A percentile compares a stretch with the other conserved stretches of the same genome.
Evolutionary conservation across 2,113 vertebrate genomes (phyloP).

Genomic region (Catharus minimus): DNA sequence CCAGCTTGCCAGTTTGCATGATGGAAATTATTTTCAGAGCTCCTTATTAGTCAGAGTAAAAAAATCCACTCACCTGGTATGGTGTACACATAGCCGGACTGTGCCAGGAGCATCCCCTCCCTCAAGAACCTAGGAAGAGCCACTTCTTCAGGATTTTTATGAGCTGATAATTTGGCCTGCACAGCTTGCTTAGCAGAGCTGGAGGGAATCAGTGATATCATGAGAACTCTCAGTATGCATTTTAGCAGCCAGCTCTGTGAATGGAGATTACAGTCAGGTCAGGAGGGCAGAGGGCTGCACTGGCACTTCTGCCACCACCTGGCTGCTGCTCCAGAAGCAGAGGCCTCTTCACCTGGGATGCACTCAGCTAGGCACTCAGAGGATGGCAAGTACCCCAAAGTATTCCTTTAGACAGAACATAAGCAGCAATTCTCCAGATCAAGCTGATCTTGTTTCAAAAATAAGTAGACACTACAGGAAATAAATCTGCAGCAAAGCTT

Average conservation of each 20-base stretch:
- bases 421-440: background rate
- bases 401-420: background rate
- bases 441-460: background rate
- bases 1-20: background rate
- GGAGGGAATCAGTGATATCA: rapidly evolving
- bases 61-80: background rate
- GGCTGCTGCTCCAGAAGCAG: background rate
- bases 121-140: background rate
- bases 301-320: background rate
- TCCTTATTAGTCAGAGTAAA: background rate
- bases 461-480: background rate
- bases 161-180: background rate
- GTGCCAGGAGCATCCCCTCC: rapidly evolving
- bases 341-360: background rate
- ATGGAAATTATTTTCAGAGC: background rate
- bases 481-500: background rate
- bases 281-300: background rate
- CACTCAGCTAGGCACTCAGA: background rate
- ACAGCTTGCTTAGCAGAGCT: background rate
- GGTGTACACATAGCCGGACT: rapidly evolving
- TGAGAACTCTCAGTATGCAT: rapidly evolving
- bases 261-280: background rate
- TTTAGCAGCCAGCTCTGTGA: background rate
- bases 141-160: background rate
- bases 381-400: background rate